Evolutionary conservation across 2,113 vertebrate genomes (phyloP), one percentile per base, ranked within the genome.

Genomic region (Toxotes jaculatrix): DNA sequence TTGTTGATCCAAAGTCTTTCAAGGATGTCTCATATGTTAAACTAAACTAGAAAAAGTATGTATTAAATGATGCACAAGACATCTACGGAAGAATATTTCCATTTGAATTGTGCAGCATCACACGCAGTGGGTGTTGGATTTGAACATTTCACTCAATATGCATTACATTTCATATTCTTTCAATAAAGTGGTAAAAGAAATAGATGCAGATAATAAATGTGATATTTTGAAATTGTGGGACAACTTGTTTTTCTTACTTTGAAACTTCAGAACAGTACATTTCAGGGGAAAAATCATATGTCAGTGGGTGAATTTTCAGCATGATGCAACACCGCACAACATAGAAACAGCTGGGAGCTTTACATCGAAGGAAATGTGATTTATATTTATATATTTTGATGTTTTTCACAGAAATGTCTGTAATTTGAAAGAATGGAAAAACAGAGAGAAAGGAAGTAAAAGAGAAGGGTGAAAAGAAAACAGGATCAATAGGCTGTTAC

Each of bases 321-420:
- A 31, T 21, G 6, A 36, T 11, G 12, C 21, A 43, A 45, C 8
- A 45, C 11, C 13, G 27, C 1, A 62, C 3, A 8, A 51, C 49
- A 51, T 8, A 23, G 1, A 7, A 2, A 31, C 42, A 53, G 2
- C 9, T 73, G 36, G 8, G 67, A 66, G 69, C 36, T n/a, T 16
- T 56, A 32, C 34, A 23, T 56, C 59, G 7, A 47, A 55, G 31
- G n/a, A 16, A 79, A 53, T 36, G 38, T 60, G 10, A 47, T 59
- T 69, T n/a, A 47, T 42, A 11, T 76, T n/a, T 43, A 19, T 59
- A 5, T 74, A 13, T 70, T 49, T 32, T 72, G 32, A 69, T 67
- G 49, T 71, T 47, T 73, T 55, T 13, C 23, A 67, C 21, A 51
- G 40, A 42, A 72, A 31, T 38, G 34, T 66, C 9, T 53, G 13